phyloP scores from a whole-genome alignment of 2,797 vertebrate species.

The Erethizon dorsatum region DNA sequence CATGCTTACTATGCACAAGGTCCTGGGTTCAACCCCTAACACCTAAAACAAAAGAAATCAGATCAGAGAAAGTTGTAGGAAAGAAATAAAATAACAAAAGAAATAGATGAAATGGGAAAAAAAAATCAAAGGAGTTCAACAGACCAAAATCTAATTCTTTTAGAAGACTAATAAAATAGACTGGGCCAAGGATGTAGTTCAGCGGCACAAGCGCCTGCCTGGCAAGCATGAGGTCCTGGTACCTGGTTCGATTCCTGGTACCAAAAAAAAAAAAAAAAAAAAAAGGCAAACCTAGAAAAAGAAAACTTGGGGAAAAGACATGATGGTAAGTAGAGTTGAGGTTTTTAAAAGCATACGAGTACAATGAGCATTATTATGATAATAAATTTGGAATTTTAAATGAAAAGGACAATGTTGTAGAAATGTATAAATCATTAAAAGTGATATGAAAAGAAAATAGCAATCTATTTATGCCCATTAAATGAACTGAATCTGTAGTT shows the following conservation, averaged over 20 bases:
- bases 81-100: background rate
- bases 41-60: background rate
- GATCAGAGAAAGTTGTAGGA: background rate
- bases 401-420: conserved; percentile 22
- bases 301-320: background rate
- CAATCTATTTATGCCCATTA: conserved; percentile 23
- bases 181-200: no score
- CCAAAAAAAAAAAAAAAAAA: no score
- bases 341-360: conserved; percentile 23
- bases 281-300: background rate
- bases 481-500: conserved; percentile 28
- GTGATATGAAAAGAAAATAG: conserved; percentile 39
- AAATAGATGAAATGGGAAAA: background rate
- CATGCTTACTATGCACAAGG: background rate
- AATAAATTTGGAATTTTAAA: conserved; percentile 21
- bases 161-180: conserved; percentile 26
- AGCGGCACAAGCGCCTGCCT: no score
- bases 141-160: conserved; percentile 15
- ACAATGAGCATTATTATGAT: background rate
- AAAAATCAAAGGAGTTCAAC: background rate
- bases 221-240: no score
- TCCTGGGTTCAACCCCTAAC: background rate
- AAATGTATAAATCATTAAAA: conserved; percentile 42
- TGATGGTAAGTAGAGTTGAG: background rate
- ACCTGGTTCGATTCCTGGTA: no score